A percentile compares a stretch with the other conserved stretches of the same genome.
Conservation (phyloP, 1,140 invertebrate genomes). For the Drosophila ogumai region DNA sequence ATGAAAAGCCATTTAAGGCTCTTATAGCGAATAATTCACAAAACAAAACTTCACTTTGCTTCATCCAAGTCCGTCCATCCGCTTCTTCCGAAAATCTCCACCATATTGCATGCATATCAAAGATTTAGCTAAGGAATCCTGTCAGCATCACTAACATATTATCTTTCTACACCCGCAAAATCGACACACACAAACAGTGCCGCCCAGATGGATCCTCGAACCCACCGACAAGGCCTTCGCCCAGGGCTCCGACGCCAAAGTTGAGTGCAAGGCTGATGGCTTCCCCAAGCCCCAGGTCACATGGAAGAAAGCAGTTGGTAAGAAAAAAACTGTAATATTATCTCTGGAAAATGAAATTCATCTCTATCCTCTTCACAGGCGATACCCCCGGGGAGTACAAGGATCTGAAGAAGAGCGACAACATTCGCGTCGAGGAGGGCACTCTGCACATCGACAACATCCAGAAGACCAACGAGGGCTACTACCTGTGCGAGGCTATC, state of each 20-base stretch:
- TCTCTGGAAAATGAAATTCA: not conserved
- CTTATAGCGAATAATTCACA: not conserved
- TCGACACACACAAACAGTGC: constrained; percentile 88
- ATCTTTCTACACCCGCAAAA: constrained; percentile 16
- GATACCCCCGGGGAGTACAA: constrained; percentile 96
- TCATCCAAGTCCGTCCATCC: constrained; percentile 64
- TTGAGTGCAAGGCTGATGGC: constrained; percentile 98
- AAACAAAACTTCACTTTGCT: constrained; percentile 54
- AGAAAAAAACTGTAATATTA: constrained; percentile 20
- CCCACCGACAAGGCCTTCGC: constrained; percentile 98
- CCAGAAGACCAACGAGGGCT: constrained; percentile 96
- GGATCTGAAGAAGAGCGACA: constrained; percentile 94
- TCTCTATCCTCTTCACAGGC: constrained; percentile 85
- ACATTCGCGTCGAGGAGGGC: constrained; percentile 95
- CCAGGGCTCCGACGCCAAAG: constrained; percentile 95
- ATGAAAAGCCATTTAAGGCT: not conserved
- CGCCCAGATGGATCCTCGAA: constrained; percentile 98
- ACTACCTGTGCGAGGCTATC: constrained; percentile 97
- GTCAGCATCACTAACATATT: constrained; percentile 65
- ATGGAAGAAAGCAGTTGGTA: constrained; percentile 98
- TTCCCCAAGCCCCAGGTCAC: constrained; percentile 96
- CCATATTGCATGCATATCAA: constrained; percentile 62
- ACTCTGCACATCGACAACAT: constrained; percentile 95
- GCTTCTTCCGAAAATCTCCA: constrained; percentile 22
- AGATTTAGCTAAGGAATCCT: constrained; percentile 8